Percentiles rank a stretch among this genome's conserved stretches.
These are phyloP conservation scores for Bufo bufo DNA, from an alignment of 2,113 vertebrate species.

Conservation along the genomic window DNA sequence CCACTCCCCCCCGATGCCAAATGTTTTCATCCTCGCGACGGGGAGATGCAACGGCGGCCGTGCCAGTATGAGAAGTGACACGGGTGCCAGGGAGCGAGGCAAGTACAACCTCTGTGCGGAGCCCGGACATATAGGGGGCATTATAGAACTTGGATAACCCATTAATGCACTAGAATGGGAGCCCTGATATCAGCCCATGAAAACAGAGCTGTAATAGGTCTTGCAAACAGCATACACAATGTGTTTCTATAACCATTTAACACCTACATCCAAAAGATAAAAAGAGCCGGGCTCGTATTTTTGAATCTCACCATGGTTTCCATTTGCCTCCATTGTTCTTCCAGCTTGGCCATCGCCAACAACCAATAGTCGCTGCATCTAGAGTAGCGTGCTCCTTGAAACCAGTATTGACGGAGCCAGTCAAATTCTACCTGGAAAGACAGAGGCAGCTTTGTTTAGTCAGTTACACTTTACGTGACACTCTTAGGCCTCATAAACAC, in stretches of 20 bases:
- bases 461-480: background rate
- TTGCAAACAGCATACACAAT: no score
- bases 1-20: no score
- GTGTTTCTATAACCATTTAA: background rate
- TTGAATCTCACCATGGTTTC: constrained; percentile 85
- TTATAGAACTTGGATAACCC: background rate
- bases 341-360: constrained; percentile 85
- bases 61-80: no score
- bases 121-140: no score
- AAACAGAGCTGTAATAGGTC: no score
- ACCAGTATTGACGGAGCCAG: constrained; percentile 97
- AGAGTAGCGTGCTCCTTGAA: constrained; percentile 89
- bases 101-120: no score
- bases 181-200: no score
- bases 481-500: no score
- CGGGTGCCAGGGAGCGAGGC: no score
- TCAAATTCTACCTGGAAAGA: constrained; percentile 90
- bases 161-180: background rate
- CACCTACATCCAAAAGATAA: background rate
- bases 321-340: constrained; percentile 90
- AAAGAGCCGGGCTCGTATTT: background rate
- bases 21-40: no score
- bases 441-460: background rate
- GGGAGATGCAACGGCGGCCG: no score
- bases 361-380: constrained; percentile 93